Evolutionary conservation across 1,140 invertebrate genomes (phyloP).

Genomic region (Spodoptera frugiperda): DNA sequence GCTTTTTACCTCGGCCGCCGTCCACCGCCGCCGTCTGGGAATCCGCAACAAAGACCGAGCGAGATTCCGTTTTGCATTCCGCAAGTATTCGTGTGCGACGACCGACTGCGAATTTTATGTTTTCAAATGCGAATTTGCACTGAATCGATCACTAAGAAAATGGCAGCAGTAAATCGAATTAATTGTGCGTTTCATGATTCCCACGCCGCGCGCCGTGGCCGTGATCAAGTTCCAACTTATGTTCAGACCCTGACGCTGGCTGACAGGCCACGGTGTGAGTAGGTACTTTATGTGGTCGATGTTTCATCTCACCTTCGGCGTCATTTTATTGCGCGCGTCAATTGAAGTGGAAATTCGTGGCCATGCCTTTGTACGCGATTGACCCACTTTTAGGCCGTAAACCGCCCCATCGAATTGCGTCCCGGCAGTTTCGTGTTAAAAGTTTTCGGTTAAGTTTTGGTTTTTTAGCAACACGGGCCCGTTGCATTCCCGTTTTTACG

Average conservation of each 20-base stretch:
- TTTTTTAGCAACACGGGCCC: constrained; percentile 71
- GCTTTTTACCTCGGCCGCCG: constrained; percentile 77
- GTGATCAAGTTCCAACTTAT: no score
- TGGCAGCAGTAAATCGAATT: constrained; percentile 53
- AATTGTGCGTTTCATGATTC: constrained; percentile 48
- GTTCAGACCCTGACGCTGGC: neutral
- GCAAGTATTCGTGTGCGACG: constrained; percentile 73
- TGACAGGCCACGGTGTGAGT: neutral
- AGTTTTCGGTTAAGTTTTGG: constrained; percentile 62
- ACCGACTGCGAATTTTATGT: constrained; percentile 70
- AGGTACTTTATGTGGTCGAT: constrained; percentile 29
- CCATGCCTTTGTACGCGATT: constrained; percentile 59
- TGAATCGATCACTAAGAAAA: constrained; percentile 63
- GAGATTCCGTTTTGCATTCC: constrained; percentile 83
- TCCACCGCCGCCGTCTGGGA: constrained; percentile 80
- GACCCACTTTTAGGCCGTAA: constrained; percentile 79
- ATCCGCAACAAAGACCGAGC: constrained; percentile 80
- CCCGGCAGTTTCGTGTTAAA: constrained; percentile 63
- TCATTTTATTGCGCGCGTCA: constrained; percentile 45
- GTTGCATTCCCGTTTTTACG: constrained; percentile 83
- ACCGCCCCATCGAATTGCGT: constrained; percentile 73
- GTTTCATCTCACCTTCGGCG: constrained; percentile 50
- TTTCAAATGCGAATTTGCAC: constrained; percentile 75
- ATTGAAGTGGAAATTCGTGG: constrained; percentile 49
- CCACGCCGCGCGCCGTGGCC: constrained; percentile 42